phyloP scores from a whole-genome alignment of 2,113 vertebrate species.

The Brachyistius frenatus region DNA sequence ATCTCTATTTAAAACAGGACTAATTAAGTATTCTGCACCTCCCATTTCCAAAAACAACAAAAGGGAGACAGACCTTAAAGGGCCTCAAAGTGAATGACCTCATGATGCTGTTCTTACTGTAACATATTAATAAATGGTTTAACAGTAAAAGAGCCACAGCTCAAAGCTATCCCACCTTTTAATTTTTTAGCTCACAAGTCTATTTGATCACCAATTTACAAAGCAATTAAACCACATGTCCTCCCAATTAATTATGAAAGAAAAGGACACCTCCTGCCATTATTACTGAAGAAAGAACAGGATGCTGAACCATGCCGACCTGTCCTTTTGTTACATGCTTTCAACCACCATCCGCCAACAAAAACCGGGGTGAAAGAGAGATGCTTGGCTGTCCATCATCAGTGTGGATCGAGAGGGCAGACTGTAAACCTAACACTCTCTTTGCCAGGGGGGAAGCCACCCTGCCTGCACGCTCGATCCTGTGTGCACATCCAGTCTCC shows the following conservation, averaged over 20 bases:
- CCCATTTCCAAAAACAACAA: constrained; percentile 41
- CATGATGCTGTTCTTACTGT: neutral
- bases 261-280: constrained; percentile 56
- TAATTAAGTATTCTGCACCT: constrained; percentile 38
- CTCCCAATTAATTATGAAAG: constrained; percentile 63
- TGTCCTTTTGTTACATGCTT: constrained; percentile 53
- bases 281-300: constrained; percentile 32
- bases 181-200: constrained; percentile 41
- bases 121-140: constrained; percentile 3
- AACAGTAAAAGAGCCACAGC: neutral
- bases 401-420: constrained; percentile 18
- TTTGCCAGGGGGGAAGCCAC: constrained; percentile 60
- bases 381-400: constrained; percentile 59
- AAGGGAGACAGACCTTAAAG: constrained; percentile 1
- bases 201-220: constrained; percentile 52
- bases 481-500: constrained; percentile 39
- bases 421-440: constrained; percentile 67
- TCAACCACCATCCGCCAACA: constrained; percentile 57
- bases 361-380: constrained; percentile 61
- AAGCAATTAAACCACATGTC: constrained; percentile 34
- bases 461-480: constrained; percentile 29
- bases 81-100: neutral
- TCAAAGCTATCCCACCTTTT: constrained; percentile 24
- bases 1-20: constrained; percentile 34
- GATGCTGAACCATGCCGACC: constrained; percentile 24